A percentile compares a stretch with the other conserved stretches of the same genome.
phyloP scores from a whole-genome alignment of 2,888 invertebrate species.

The Ichneumoninae sp. region DNA sequence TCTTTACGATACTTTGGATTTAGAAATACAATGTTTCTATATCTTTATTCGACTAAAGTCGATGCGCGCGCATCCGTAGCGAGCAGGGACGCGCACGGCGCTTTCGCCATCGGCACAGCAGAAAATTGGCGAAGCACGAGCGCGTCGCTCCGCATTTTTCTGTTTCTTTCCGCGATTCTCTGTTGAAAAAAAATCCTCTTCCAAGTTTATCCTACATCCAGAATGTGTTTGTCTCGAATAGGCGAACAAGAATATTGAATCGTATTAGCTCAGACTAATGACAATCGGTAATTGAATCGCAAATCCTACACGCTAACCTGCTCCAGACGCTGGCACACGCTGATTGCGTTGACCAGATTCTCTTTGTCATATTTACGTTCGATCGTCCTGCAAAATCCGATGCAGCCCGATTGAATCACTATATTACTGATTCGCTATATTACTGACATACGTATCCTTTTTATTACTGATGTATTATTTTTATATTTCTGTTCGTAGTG shows the following conservation, averaged over 20 bases:
- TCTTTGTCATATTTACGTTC: background rate
- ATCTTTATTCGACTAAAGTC: background rate
- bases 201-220: conserved; percentile 6
- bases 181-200: conserved; percentile 2
- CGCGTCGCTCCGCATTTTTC: background rate
- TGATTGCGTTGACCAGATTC: background rate
- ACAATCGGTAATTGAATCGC: conserved; percentile 23
- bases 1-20: background rate
- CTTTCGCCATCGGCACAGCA: background rate
- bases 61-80: background rate
- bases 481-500: background rate
- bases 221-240: background rate
- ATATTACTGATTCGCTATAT: too few species aligned
- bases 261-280: background rate
- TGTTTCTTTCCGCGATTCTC: background rate
- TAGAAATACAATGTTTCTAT: background rate
- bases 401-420: too few species aligned
- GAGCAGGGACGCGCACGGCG: background rate
- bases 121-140: background rate
- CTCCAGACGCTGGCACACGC: background rate
- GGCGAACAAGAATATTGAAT: conserved; percentile 11
- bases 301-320: conserved; percentile 7
- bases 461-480: background rate
- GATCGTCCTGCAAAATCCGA: too few species aligned
- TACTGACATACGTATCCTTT: background rate